Percentiles rank a stretch among this genome's conserved stretches.
phyloP scores from a whole-genome alignment of 2,888 invertebrate genomes.

The Dusona sp. region DNA sequence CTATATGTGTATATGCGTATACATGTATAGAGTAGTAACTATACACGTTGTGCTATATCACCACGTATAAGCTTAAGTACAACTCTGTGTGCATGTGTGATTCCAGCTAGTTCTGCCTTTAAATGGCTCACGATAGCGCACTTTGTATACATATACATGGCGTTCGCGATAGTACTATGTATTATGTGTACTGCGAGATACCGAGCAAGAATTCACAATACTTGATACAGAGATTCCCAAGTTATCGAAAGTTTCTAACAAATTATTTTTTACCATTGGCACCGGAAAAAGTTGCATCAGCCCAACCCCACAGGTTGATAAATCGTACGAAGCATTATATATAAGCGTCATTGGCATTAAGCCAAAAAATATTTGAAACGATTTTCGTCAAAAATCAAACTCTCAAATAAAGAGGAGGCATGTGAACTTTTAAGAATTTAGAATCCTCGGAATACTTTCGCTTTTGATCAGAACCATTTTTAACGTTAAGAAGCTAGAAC shows the following conservation, averaged over 20 bases:
- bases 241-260: neutral
- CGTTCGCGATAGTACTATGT: conserved; percentile 24
- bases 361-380: neutral
- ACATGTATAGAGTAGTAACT: neutral
- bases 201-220: conserved; percentile 10
- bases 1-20: neutral
- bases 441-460: neutral
- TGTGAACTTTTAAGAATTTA: too few species aligned
- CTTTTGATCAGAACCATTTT: neutral
- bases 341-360: neutral
- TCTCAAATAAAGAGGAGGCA: neutral
- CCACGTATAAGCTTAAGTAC: conserved; percentile 6
- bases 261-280: neutral
- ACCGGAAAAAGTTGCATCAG: neutral
- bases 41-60: neutral
- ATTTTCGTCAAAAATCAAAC: neutral
- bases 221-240: conserved; percentile 7
- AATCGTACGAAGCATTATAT: neutral
- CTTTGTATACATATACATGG: neutral
- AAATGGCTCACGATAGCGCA: conserved; percentile 22
- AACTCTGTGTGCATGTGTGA: neutral
- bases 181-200: conserved; percentile 14
- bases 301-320: neutral
- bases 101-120: neutral
- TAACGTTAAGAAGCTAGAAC: neutral